A percentile compares a stretch with the other conserved stretches of the same genome.
phyloP scores from a whole-genome alignment of 2,888 invertebrate genomes.

The Meliscaeva auricollis region DNA sequence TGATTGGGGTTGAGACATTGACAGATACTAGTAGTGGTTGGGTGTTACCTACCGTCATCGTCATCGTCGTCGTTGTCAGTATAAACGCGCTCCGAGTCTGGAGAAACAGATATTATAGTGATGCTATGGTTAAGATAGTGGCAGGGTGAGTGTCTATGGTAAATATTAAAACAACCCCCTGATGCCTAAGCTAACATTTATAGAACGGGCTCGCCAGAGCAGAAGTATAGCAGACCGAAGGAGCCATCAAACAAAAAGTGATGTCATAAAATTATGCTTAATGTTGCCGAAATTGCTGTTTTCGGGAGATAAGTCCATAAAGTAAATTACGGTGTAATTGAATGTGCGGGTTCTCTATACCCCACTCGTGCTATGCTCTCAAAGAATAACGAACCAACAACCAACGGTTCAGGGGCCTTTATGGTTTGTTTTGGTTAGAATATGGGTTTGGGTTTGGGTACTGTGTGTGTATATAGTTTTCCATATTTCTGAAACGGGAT shows the following conservation, averaged over 20 bases:
- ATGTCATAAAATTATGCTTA: slow-evolving; percentile 84
- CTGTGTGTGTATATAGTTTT: slow-evolving; percentile 55
- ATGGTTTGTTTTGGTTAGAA: slow-evolving; percentile 73
- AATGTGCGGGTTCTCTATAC: slow-evolving; percentile 80
- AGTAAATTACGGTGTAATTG: slow-evolving; percentile 83
- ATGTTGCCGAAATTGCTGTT: slow-evolving; percentile 83
- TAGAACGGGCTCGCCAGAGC: neutral
- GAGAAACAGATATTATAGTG: slow-evolving; percentile 57
- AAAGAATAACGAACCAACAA: neutral
- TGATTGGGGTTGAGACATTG: slow-evolving; percentile 76
- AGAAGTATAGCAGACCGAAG: slow-evolving; percentile 69
- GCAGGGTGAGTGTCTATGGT: slow-evolving; percentile 67
- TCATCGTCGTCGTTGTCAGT: slow-evolving; percentile 16
- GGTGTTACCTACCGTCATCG: slow-evolving; percentile 42
- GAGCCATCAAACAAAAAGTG: slow-evolving; percentile 79
- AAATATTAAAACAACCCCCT: slow-evolving; percentile 70
- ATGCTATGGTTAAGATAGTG: slow-evolving; percentile 57
- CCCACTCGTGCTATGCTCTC: neutral
- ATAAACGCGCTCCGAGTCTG: slow-evolving; percentile 22
- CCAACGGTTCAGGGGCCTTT: slow-evolving; percentile 44
- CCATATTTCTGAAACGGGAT: slow-evolving; percentile 37
- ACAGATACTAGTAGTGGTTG: slow-evolving; percentile 69
- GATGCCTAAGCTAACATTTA: slow-evolving; percentile 36
- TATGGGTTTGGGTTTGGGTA: slow-evolving; percentile 33
- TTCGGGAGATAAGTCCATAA: slow-evolving; percentile 82